Percentiles rank a stretch among this genome's conserved stretches.
Evolutionary conservation across 2,888 invertebrate genomes (phyloP).

Genomic region (Epinotia bilunana): DNA sequence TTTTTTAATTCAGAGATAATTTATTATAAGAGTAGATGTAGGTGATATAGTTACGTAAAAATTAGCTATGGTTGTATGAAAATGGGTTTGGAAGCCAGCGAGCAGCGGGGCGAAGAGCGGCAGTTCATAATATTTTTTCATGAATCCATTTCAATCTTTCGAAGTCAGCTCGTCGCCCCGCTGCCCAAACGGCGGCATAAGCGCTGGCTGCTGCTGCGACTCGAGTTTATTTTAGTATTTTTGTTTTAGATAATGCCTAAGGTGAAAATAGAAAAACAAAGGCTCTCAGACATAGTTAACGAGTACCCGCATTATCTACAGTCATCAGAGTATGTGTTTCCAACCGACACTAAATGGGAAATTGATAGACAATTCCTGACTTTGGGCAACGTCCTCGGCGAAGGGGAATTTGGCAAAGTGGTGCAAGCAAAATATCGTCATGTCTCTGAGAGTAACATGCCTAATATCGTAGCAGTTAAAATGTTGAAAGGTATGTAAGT

Average conservation of each 20-base stretch:
- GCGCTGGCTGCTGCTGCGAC: not conserved
- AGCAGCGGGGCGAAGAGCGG: too few species aligned
- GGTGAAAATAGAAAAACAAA: slow-evolving; percentile 95
- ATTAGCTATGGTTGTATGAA: too few species aligned
- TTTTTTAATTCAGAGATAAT: too few species aligned
- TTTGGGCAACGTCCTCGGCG: slow-evolving; percentile 94
- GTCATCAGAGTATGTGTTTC: slow-evolving; percentile 97
- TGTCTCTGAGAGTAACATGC: slow-evolving; percentile 87
- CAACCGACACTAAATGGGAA: slow-evolving; percentile 98
- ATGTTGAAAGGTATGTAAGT: slow-evolving; percentile 94
- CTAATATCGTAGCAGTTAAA: slow-evolving; percentile 96
- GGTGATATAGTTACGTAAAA: too few species aligned
- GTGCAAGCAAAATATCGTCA: slow-evolving; percentile 93
- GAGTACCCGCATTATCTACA: slow-evolving; percentile 87
- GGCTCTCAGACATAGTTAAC: slow-evolving; percentile 87
- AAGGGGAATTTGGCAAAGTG: slow-evolving; percentile 99
- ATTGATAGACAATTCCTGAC: slow-evolving; percentile 90
- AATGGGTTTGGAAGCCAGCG: too few species aligned
- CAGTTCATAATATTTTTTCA: too few species aligned
- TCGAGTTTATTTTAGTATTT: not conserved
- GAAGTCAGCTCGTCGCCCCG: too few species aligned
- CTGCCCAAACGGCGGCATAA: too few species aligned
- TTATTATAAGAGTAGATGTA: too few species aligned
- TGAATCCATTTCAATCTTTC: too few species aligned
- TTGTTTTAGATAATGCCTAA: slow-evolving; percentile 87